These are phyloP conservation scores for Drosophila baimaii DNA, from an alignment of 1,140 invertebrate genomes.

Conservation along the genomic window DNA sequence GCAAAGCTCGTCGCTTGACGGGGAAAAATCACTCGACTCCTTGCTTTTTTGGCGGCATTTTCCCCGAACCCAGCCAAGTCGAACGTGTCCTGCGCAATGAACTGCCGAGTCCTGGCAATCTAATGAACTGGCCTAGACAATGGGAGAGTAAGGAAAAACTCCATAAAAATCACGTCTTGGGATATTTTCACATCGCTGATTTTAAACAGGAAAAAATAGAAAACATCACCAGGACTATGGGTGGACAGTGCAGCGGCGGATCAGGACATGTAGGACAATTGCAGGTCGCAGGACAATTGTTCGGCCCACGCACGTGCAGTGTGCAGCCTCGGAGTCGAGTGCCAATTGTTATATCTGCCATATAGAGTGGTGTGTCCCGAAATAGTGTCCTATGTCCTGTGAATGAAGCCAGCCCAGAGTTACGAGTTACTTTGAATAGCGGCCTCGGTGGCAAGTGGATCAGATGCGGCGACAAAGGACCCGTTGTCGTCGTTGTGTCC, in stretches of 20 bases:
- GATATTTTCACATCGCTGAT: slow-evolving; percentile 76
- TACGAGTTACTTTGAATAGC: slow-evolving; percentile 78
- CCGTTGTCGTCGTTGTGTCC: slow-evolving; percentile 30
- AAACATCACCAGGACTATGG: slow-evolving; percentile 2
- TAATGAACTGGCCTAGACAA: slow-evolving; percentile 78
- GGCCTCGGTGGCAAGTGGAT: slow-evolving; percentile 53
- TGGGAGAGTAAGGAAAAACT: slow-evolving; percentile 37
- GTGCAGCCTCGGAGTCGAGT: slow-evolving; percentile 52
- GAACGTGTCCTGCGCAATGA: slow-evolving; percentile 60
- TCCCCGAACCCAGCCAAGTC: slow-evolving; percentile 19
- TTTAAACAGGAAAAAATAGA: slow-evolving; percentile 34
- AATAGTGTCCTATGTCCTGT: slow-evolving; percentile 53
- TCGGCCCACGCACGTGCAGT: slow-evolving; percentile 70
- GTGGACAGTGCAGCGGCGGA: slow-evolving; percentile 35
- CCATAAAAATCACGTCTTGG: slow-evolving; percentile 61
- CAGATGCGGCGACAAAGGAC: slow-evolving; percentile 50
- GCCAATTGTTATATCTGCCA: slow-evolving; percentile 53
- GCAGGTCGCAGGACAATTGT: slow-evolving; percentile 69
- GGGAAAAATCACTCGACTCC: slow-evolving; percentile 10
- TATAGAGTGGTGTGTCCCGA: slow-evolving; percentile 7
- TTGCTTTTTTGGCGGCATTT: slow-evolving; percentile 61
- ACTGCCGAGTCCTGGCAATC: slow-evolving; percentile 38
- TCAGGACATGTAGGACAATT: slow-evolving; percentile 71
- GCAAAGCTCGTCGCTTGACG: slow-evolving; percentile 56
- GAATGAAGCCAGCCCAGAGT: slow-evolving; percentile 55